Conservation (phyloP, 2,888 invertebrate genomes). For the Ashinkailepas kermadecensis region DNA sequence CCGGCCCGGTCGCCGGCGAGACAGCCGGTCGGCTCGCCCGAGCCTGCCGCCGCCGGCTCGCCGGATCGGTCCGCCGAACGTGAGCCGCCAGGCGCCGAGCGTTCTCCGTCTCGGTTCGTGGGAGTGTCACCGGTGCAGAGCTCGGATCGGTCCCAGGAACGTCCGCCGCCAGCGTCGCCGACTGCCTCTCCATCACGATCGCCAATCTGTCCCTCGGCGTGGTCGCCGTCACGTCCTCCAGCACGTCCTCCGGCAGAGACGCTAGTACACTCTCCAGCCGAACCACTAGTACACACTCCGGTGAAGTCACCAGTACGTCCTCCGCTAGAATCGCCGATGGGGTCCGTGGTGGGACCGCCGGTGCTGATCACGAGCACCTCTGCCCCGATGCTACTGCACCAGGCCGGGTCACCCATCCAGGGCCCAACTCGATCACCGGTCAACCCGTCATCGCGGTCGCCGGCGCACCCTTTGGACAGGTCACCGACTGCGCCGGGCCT, state of each 20-base stretch:
- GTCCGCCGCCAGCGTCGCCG: neutral
- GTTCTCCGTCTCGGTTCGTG: constrained; percentile 18
- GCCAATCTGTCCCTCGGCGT: neutral
- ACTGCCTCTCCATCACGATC: neutral
- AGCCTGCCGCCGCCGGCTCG: constrained; percentile 23
- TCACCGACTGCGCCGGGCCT: neutral
- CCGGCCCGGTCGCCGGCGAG: constrained; percentile 12
- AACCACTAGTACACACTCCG: neutral
- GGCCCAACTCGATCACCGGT: neutral
- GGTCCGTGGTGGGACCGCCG: no score
- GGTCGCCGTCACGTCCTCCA: neutral
- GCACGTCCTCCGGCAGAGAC: neutral
- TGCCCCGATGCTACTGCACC: neutral
- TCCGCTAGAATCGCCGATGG: neutral
- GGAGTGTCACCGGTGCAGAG: constrained; percentile 27
- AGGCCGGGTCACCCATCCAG: neutral
- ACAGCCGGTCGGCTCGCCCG: neutral
- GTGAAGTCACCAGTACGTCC: neutral
- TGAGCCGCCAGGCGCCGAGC: constrained; percentile 14
- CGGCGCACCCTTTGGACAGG: neutral
- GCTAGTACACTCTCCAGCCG: neutral
- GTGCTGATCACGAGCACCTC: neutral
- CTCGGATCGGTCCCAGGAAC: constrained; percentile 25
- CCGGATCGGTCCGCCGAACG: constrained; percentile 21
- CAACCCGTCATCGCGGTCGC: neutral